These are phyloP conservation scores for Limnephilus marmoratus DNA, from an alignment of 2,888 invertebrate species.

Conservation along the genomic window DNA sequence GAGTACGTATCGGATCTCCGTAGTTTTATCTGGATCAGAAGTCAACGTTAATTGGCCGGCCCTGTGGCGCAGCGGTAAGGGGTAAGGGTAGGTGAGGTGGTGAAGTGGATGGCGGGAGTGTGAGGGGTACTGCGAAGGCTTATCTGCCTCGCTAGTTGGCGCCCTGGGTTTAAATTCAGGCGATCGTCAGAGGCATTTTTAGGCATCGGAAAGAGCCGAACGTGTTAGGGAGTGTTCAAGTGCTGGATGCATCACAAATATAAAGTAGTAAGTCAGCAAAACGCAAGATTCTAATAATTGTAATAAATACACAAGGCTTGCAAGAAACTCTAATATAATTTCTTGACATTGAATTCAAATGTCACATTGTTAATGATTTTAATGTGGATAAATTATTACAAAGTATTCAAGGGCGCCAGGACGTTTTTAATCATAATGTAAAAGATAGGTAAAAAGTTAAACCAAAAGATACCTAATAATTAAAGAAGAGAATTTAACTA, in stretches of 20 bases:
- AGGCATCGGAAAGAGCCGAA: background rate
- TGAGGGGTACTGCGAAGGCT: background rate
- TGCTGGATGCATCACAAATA: background rate
- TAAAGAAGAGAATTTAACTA: too few relatives aligned
- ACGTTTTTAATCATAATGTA: too few relatives aligned
- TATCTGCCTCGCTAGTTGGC: constrained; percentile 2
- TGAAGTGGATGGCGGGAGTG: background rate
- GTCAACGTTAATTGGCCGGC: background rate
- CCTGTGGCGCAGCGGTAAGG: background rate
- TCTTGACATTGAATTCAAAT: too few relatives aligned
- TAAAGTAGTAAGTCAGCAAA: background rate
- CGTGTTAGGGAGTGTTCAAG: background rate
- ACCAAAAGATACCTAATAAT: too few relatives aligned
- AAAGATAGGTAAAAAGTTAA: too few relatives aligned
- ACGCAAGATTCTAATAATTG: too few relatives aligned
- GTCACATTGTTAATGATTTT: too few relatives aligned
- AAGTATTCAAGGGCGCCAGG: too few relatives aligned
- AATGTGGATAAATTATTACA: too few relatives aligned
- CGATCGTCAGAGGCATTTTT: background rate
- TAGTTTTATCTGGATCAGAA: background rate
- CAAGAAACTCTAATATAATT: too few relatives aligned
- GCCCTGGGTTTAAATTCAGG: background rate
- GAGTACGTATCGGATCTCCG: background rate
- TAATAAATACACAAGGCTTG: too few relatives aligned
- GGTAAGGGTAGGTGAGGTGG: background rate